Base-by-base conservation (phyloP, 2,113 vertebrate species). In the Sapayoa aenigma region DNA sequence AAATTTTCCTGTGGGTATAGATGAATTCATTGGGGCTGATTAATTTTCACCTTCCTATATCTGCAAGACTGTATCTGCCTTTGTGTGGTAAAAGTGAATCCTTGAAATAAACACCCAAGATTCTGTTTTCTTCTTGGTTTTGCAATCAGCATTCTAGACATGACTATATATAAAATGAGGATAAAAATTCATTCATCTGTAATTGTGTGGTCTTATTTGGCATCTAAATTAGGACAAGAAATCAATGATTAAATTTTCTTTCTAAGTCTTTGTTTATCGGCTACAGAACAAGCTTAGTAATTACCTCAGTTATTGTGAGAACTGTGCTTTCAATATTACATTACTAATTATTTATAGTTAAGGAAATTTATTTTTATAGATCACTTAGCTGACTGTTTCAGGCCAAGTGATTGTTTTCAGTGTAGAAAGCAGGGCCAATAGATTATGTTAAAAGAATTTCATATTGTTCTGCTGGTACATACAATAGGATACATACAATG, bases 191-290 rank as follows among this genome's bases (percentile, higher is more conserved):
- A 95, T 95, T 98, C 49, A 78, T 93, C 91, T 94, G 46, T 95
- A 97, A 98, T 97, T 97, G 97, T 93, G 63, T 89, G 44, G 84
- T 97, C 94, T 97, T 72, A 12, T 97, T 97, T 97, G 84, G 58
- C 92, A 97, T 89, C 69, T 96, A 94, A 71, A 71, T 93, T 94
- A 89, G 65, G 62, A 75, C 87, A 96, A 93, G 79, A 98, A 97
- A 96, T 97, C 91, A 95, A 84, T 96, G 88, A 97, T 97, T 97
- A 97, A 95, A 97, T 95, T 97, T 97, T 76, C 50, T 95, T 93
- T 97, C 75, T 91, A 87, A 82, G 58, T 91, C 78, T 89, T 96
- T 97, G 95, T 95, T 96, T 97, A 93, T 97, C 95, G 96, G 87
- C 93, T 44, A 56, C 66, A 83, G 89, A 97, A 96, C 87, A 97